Conservation (phyloP, 2,113 vertebrate species). For the Cottus gobio region DNA sequence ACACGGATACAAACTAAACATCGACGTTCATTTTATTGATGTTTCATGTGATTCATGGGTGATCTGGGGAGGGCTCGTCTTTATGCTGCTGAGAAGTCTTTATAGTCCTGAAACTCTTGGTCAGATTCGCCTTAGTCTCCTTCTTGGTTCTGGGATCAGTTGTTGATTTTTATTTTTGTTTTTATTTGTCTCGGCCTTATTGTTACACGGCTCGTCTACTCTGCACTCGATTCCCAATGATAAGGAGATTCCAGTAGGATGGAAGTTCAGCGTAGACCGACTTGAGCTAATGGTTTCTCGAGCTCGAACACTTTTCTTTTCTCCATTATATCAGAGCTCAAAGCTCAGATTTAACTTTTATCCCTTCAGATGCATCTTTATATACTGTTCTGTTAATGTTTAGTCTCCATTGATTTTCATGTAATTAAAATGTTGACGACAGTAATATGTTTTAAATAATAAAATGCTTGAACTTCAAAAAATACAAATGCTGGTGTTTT, state of each 20-base stretch:
- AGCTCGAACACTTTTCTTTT: conserved; percentile 10
- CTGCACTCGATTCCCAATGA: conserved; percentile 44
- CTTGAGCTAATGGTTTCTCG: conserved; percentile 18
- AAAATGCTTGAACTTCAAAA: conserved; percentile 59
- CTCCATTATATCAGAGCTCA: conserved; percentile 23
- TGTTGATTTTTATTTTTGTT: conserved; percentile 30
- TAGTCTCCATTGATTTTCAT: conserved; percentile 50
- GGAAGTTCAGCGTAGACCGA: conserved; percentile 28
- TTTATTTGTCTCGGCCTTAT: conserved; percentile 52
- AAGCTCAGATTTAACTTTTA: conserved; percentile 34
- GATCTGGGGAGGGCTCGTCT: conserved; percentile 25
- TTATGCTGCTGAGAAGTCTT: conserved; percentile 60
- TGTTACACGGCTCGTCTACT: conserved; percentile 43
- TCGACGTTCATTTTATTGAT: conserved; percentile 50
- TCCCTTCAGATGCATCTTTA: conserved; percentile 41
- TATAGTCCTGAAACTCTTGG: conserved; percentile 33
- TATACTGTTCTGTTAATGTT: conserved; percentile 47
- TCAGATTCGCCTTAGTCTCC: conserved; percentile 41
- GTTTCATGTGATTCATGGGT: conserved; percentile 56
- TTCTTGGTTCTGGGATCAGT: conserved; percentile 67
- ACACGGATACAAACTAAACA: conserved; percentile 21
- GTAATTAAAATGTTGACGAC: conserved; percentile 61
- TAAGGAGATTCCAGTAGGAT: conserved; percentile 41
- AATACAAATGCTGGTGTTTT: neutral
- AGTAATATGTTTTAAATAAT: conserved; percentile 69